A percentile compares a stretch with the other conserved stretches of the same genome.
These are phyloP conservation scores for Mythimna vitellina DNA, from an alignment of 2,888 invertebrate species.

Conservation along the genomic window DNA sequence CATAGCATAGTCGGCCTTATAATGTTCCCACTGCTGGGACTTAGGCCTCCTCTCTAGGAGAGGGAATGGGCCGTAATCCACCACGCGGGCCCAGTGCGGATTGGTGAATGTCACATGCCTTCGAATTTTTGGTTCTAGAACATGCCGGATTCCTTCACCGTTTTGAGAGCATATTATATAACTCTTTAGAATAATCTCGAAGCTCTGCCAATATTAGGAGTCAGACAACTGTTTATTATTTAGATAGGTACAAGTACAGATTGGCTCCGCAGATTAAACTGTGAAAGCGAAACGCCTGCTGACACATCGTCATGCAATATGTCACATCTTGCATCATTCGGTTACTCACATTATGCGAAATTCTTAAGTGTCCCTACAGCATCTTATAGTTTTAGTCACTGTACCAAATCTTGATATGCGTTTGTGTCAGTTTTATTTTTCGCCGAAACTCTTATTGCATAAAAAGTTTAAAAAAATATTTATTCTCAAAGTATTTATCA, in stretches of 20 bases:
- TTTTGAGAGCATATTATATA: too few species aligned
- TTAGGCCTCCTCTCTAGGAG: too few species aligned
- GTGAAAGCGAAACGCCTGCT: slow-evolving; percentile 37
- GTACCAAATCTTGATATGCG: slow-evolving; percentile 10
- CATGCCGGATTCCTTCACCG: too few species aligned
- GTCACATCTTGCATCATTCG: slow-evolving; percentile 43
- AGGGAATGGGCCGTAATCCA: too few species aligned
- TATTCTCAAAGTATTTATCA: background rate
- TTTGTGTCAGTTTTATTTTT: background rate
- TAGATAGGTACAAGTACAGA: background rate
- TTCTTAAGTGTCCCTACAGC: slow-evolving; percentile 9
- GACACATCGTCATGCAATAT: slow-evolving; percentile 27
- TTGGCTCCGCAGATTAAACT: slow-evolving; percentile 26
- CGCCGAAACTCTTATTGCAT: background rate
- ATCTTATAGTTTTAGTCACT: slow-evolving; percentile 26
- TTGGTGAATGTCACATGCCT: too few species aligned
- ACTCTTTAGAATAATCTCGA: too few species aligned
- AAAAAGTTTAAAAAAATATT: background rate
- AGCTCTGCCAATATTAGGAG: background rate
- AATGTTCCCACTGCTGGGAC: too few species aligned
- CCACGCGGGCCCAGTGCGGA: too few species aligned
- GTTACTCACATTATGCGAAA: slow-evolving; percentile 37
- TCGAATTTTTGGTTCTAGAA: too few species aligned
- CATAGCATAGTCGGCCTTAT: too few species aligned
- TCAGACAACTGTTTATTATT: background rate